Evolutionary conservation across 2,888 invertebrate genomes (phyloP), one percentile per base, ranked within the genome.

Genomic region (Synanthedon andrenaeformis): DNA sequence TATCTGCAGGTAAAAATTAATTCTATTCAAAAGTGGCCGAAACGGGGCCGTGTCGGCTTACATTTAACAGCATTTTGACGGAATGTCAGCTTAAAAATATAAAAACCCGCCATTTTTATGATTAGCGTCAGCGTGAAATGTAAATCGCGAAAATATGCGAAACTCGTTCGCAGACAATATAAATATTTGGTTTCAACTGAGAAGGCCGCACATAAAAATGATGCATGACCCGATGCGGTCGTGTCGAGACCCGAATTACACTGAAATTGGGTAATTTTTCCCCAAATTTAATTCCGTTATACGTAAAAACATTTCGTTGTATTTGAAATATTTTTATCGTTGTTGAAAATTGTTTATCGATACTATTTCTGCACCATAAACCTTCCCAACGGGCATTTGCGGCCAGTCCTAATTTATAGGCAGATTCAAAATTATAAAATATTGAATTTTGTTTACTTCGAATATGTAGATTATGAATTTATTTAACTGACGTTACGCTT

Each of bases 191-290:
- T 70, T 68, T 69, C 67, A 66, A 64, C 62, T 49, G 62, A 62
- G 64, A 35, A 64, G 66, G 67, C 64, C 68, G 69, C 67, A 67
- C 77, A 79, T 82, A 81, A 82, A 82, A 79, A 75, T 80, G 79
- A 82, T 71, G 70, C 69, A 81, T 74, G 62, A 65, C 66, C 63
- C 63, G 59, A 60, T 62, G 62, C 56, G 61, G 62, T 54, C 59
- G 56, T 14, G 56, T 59, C 57, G 57, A 54, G 14, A 45, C 58
- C 56, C 61, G 58, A 62, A 63, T 67, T 58, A 60, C 60, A 59
- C 58, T 45, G 60, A 63, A 68, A 76, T 75, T 69, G 72, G 73
- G 69, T 69, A 71, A 74, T 76, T 77, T 76, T 73, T 74, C 67
- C 66, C 62, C 13, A 61, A 73, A 67, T 72, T 68, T 70, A 73